phyloP scores from a whole-genome alignment of 2,113 vertebrate species.

The Sigmodon hispidus region DNA sequence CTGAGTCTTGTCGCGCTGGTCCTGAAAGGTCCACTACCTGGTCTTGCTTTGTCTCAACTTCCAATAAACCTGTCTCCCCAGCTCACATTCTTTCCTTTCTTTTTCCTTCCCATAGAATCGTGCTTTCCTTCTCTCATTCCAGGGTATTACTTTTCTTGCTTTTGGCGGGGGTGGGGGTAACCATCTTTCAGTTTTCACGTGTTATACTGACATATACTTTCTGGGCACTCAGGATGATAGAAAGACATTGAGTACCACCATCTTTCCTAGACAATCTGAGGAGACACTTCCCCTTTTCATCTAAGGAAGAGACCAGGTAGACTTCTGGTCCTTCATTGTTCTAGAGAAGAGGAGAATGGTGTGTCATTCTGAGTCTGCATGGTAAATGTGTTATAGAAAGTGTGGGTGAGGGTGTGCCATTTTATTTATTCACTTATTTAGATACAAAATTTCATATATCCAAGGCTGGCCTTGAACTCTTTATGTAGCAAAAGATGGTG shows the following conservation, averaged over 20 bases:
- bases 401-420: not conserved
- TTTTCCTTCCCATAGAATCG: not conserved
- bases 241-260: not conserved
- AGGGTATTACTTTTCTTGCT: not conserved
- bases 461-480: not conserved
- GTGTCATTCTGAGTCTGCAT: not conserved
- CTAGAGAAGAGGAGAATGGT: not conserved
- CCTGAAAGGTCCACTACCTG: not conserved
- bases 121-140: not conserved
- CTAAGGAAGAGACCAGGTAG: not conserved
- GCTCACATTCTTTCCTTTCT: not conserved
- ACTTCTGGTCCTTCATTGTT: not conserved
- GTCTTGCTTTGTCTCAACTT: not conserved
- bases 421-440: not conserved
- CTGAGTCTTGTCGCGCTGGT: no score
- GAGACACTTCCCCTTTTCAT: not conserved
- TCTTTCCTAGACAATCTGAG: conserved; percentile 17
- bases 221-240: not conserved
- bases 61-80: not conserved
- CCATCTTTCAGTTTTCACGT: not conserved
- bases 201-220: not conserved
- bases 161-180: not conserved
- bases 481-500: not conserved
- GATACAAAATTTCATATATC: not conserved
- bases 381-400: not conserved